Percentiles rank a stretch among this genome's conserved stretches.
phyloP scores from a whole-genome alignment of 2,113 vertebrate species.

The Psittacula cyanocephala region DNA sequence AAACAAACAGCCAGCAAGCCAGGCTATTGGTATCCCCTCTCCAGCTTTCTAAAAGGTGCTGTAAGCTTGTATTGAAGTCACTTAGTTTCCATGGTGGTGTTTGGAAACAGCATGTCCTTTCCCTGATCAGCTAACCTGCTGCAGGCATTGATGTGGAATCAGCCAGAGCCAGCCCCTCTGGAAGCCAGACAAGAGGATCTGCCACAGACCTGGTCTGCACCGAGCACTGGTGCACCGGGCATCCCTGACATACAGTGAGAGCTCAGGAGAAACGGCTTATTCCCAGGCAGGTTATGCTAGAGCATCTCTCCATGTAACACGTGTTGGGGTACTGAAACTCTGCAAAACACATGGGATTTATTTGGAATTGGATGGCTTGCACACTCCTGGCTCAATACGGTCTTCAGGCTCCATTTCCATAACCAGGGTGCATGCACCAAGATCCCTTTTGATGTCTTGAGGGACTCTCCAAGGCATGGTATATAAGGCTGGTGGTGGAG shows the following conservation, averaged over 20 bases:
- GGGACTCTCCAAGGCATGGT: not conserved
- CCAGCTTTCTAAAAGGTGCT: not conserved
- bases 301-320: not conserved
- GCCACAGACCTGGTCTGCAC: accelerated
- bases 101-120: not conserved
- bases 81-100: not conserved
- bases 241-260: not conserved
- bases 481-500: not conserved
- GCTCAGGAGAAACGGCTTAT: not conserved
- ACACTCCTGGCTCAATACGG: not conserved
- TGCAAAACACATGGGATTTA: not conserved
- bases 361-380: not conserved
- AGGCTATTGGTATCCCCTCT: not conserved
- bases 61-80: not conserved
- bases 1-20: constrained; percentile 4
- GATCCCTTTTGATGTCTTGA: not conserved
- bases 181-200: accelerated
- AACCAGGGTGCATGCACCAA: not conserved
- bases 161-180: accelerated
- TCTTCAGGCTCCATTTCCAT: not conserved
- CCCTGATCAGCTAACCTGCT: not conserved
- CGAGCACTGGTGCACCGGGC: accelerated
- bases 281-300: not conserved
- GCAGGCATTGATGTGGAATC: not conserved
- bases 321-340: not conserved